Evolutionary conservation across 1,140 invertebrate genomes (phyloP).

Genomic region (Neodiprion pinetum): DNA sequence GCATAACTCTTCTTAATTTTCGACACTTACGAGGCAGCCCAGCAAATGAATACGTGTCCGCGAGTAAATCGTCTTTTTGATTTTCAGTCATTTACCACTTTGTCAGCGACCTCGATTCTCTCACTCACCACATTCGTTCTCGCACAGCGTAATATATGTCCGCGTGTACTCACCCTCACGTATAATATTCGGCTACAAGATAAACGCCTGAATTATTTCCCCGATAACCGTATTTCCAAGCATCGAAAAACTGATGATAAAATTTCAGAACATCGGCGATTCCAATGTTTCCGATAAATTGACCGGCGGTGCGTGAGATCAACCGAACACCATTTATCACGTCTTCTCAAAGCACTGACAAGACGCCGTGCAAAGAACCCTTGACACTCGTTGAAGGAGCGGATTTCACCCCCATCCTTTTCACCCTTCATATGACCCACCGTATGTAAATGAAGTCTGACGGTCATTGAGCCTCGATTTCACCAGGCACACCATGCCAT

Average conservation of each 20-base stretch:
- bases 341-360: neutral
- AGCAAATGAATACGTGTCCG: constrained; percentile 5
- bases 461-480: constrained; percentile 25
- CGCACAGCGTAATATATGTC: too few relatives aligned
- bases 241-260: too few relatives aligned
- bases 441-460: constrained; percentile 25
- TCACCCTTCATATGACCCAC: neutral
- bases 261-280: too few relatives aligned
- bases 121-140: neutral
- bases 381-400: neutral
- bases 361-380: neutral
- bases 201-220: too few relatives aligned
- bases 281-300: too few relatives aligned
- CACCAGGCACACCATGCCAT: constrained; percentile 6
- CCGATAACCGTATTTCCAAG: too few relatives aligned
- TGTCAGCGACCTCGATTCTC: constrained; percentile 1
- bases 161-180: too few relatives aligned
- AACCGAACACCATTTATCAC: too few relatives aligned
- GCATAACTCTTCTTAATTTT: constrained; percentile 2
- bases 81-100: constrained; percentile 5
- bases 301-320: too few relatives aligned
- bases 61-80: neutral
- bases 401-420: neutral
- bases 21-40: neutral
- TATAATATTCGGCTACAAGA: too few relatives aligned